Base-by-base conservation (phyloP, 2,888 invertebrate genomes). In the Anodontia alba region DNA sequence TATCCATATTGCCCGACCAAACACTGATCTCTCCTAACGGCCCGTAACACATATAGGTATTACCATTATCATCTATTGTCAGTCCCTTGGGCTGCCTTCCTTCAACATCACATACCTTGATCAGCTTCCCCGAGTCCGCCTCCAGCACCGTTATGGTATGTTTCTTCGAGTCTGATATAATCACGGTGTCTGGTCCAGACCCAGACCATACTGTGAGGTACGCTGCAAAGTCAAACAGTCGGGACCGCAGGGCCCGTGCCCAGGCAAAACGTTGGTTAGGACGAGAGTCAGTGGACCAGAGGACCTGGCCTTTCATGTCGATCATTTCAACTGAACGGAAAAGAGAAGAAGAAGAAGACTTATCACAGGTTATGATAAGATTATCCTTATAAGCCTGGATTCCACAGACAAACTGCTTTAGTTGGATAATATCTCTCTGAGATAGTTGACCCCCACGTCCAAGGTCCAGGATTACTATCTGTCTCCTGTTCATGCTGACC, bases 281-380 rank as follows among this genome's bases (percentile, higher is more conserved):
- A 10, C 57, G 26, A 57, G 7, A 57, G 3, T 29, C 5, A 7
- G 5, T 29, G 23, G 8, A 23, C 57, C n/a, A n/a, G n/a, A n/a
- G n/a, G n/a, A n/a, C n/a, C n/a, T n/a, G n/a, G n/a, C n/a, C n/a
- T n/a, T n/a, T 26, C 57, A 57, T 57, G 29, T 23, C 29, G 7
- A 57, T 57, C 57, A 57, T 57, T 26, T 57, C 5, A 57, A 57
- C 57, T 26, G 57, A 17, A 57, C 29, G n/a, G n/a, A n/a, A n/a
- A n/a, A n/a, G 26, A 57, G 23, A 7, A 29, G 3, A 23, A 3
- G 57, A 7, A 23, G 23, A 8, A 23, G 7, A 7, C 7, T 20
- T 57, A 26, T 23, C 5, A 57, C 57, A n/a, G n/a, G n/a, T n/a
- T n/a, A n/a, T n/a, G n/a, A n/a, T n/a, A n/a, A n/a, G n/a, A n/a